These are phyloP conservation scores for Papilio helenus DNA, from an alignment of 1,140 invertebrate species.

Conservation along the genomic window DNA sequence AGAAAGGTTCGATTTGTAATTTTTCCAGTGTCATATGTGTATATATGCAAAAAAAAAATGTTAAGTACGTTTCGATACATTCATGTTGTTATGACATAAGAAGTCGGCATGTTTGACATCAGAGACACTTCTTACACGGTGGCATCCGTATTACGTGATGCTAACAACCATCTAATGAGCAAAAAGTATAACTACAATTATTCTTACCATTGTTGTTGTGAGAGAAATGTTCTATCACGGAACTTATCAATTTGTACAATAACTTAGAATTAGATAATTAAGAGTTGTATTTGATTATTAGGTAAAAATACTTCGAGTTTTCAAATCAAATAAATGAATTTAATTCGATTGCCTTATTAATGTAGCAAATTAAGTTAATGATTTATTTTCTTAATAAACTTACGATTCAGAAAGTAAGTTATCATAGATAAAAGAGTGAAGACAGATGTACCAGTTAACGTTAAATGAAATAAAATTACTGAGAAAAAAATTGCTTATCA, in stretches of 20 bases:
- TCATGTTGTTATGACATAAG: not conserved
- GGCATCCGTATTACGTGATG: slow-evolving; percentile 9
- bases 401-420: too few species aligned
- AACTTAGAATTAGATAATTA: not conserved
- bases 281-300: not conserved
- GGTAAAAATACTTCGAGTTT: not conserved
- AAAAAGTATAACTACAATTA: not conserved
- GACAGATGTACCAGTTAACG: too few species aligned
- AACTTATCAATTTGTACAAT: not conserved
- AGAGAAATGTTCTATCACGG: not conserved
- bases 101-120: not conserved
- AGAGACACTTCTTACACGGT: not conserved
- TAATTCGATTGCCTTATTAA: not conserved
- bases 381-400: too few species aligned
- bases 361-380: too few species aligned
- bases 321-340: not conserved
- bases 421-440: too few species aligned
- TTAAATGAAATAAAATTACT: too few species aligned
- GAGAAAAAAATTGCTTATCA: too few species aligned
- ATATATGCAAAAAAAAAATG: not conserved
- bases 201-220: not conserved
- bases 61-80: not conserved
- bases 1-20: too few species aligned
- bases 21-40: not conserved
- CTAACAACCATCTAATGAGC: not conserved